Conservation (phyloP, 2,888 invertebrate species). For the Papilio elwesi region DNA sequence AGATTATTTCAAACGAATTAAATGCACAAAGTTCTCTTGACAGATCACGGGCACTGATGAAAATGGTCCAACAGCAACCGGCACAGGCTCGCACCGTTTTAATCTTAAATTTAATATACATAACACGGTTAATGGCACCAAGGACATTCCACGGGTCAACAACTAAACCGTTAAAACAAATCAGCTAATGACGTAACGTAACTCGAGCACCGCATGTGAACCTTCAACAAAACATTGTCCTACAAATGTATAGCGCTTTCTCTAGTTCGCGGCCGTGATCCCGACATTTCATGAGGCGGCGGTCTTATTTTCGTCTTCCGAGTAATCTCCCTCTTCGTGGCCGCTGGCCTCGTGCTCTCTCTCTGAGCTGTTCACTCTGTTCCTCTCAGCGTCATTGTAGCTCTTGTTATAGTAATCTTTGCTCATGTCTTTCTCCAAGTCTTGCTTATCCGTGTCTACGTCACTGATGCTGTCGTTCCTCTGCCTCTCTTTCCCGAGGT, state of each 20-base stretch:
- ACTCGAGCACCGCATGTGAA: constrained; percentile 80
- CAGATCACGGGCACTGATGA: background rate
- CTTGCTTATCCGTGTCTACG: constrained; percentile 77
- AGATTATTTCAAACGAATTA: background rate
- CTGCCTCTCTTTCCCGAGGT: constrained; percentile 82
- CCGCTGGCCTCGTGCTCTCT: constrained; percentile 68
- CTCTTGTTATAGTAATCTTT: constrained; percentile 69
- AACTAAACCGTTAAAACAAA: constrained; percentile 74
- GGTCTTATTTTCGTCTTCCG: constrained; percentile 76
- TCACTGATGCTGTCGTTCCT: constrained; percentile 70
- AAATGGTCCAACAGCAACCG: constrained; percentile 25
- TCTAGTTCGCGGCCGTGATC: constrained; percentile 52
- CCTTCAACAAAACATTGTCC: constrained; percentile 73
- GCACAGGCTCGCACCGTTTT: constrained; percentile 52
- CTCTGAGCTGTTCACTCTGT: constrained; percentile 58
- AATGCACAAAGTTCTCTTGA: background rate
- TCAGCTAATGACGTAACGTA: constrained; percentile 78
- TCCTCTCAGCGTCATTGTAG: constrained; percentile 66
- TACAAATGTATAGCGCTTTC: constrained; percentile 55
- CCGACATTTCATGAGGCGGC: constrained; percentile 72
- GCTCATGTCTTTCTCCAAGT: constrained; percentile 78
- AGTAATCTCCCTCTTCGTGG: constrained; percentile 76
- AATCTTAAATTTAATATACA: constrained; percentile 65
- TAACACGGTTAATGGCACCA: constrained; percentile 77
- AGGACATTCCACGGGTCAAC: constrained; percentile 83